Evolutionary conservation across 2,797 vertebrate genomes (phyloP).

Genomic region (Pangasius macronema): DNA sequence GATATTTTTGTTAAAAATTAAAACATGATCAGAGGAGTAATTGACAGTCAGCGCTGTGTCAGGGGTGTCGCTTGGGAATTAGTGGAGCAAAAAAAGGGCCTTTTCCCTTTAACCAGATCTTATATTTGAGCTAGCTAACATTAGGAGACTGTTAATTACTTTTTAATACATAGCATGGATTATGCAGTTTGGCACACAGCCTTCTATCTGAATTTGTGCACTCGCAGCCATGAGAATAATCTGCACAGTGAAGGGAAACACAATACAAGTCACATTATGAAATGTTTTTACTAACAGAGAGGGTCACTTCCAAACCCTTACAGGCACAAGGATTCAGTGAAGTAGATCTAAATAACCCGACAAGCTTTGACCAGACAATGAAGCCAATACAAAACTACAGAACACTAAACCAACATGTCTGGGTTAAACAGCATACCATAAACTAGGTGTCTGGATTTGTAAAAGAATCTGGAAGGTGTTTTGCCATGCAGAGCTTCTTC

Average conservation of each 20-base stretch:
- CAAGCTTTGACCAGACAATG: neutral
- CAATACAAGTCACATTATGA: neutral
- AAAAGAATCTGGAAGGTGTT: neutral
- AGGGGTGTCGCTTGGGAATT: neutral
- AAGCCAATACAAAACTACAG: neutral
- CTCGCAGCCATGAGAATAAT: neutral
- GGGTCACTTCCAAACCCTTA: neutral
- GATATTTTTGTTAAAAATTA: neutral
- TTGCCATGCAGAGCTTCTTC: neutral
- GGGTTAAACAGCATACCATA: neutral
- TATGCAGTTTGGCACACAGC: neutral
- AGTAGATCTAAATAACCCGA: neutral
- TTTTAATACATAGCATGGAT: neutral
- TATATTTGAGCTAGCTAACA: neutral
- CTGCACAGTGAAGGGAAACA: neutral
- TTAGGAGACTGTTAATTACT: too few species aligned
- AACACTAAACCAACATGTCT: neutral
- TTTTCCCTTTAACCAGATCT: neutral
- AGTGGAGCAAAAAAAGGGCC: neutral
- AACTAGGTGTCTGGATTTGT: neutral
- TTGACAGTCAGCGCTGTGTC: neutral
- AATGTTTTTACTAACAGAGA: neutral
- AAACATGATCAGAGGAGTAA: neutral
- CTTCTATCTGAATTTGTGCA: neutral
- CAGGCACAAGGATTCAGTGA: neutral